A percentile compares a stretch with the other conserved stretches of the same genome.
Conservation (phyloP, 2,797 vertebrate genomes). For the Meriones psammophilus region DNA sequence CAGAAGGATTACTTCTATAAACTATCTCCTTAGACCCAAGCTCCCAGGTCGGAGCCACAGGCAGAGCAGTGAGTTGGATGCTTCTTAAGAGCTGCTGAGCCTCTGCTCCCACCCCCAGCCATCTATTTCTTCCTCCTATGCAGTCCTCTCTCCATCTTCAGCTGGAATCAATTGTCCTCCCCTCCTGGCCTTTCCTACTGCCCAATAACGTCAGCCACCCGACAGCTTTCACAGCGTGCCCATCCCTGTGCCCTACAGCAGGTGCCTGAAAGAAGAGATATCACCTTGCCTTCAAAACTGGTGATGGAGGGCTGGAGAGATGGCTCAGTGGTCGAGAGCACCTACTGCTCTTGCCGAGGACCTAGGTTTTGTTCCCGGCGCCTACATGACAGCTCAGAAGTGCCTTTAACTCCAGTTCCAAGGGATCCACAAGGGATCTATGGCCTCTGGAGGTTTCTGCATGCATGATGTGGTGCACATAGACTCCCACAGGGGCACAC, state of each 20-base stretch:
- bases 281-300: background rate
- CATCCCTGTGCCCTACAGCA: background rate
- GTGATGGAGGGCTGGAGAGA: background rate
- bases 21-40: slow-evolving; percentile 23
- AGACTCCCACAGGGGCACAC: background rate
- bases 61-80: background rate
- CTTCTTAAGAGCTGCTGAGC: slow-evolving; percentile 12
- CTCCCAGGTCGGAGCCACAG: slow-evolving; percentile 38
- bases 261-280: background rate
- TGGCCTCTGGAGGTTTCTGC: background rate
- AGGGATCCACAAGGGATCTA: background rate
- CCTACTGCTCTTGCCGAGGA: background rate
- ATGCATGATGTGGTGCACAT: too few relatives aligned
- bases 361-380: background rate
- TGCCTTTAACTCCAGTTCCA: background rate
- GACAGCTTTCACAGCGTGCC: background rate
- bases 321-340: background rate
- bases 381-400: background rate
- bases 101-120: background rate
- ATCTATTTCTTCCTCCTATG: background rate
- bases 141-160: slow-evolving; percentile 25
- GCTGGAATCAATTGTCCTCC: slow-evolving; percentile 73
- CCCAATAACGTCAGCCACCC: slow-evolving; percentile 56
- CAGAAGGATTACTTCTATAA: slow-evolving; percentile 68
- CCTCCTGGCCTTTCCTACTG: slow-evolving; percentile 21